These are phyloP conservation scores for Polyommatus icarus DNA, from an alignment of 2,888 invertebrate species.

Conservation along the genomic window DNA sequence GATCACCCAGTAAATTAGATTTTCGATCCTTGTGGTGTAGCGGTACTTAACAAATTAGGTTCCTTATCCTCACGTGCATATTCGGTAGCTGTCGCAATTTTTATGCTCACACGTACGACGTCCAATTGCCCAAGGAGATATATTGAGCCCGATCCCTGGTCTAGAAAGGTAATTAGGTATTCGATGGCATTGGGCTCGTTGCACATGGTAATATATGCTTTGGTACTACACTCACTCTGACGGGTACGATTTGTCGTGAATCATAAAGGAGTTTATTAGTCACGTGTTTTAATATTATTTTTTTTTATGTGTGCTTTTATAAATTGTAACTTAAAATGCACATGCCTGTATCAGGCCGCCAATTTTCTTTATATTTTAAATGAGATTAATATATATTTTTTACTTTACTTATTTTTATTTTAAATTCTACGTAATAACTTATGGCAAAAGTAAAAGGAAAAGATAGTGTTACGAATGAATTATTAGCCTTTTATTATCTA, in stretches of 20 bases:
- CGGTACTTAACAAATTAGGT: background rate
- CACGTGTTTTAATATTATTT: background rate
- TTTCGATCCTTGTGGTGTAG: background rate
- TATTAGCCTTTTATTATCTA: background rate
- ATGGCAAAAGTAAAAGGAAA: conserved; percentile 1
- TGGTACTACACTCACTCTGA: conserved; percentile 36
- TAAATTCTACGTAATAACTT: background rate
- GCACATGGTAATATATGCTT: conserved; percentile 50
- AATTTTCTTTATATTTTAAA: too few relatives aligned
- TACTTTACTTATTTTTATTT: background rate
- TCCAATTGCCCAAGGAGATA: conserved; percentile 9
- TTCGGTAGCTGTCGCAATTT: conserved; percentile 1
- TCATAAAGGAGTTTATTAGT: background rate
- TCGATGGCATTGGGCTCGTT: conserved; percentile 48
- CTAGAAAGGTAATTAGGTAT: conserved; percentile 51
- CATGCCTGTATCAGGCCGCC: too few relatives aligned
- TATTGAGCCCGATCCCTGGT: conserved; percentile 42
- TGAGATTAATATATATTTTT: background rate
- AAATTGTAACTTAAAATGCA: too few relatives aligned
- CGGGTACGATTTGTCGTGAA: background rate
- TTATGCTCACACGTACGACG: background rate
- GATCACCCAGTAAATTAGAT: background rate
- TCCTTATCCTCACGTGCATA: background rate
- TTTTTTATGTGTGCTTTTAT: too few relatives aligned
- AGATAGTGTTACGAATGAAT: background rate